Conservation (phyloP, 1,140 invertebrate species). For the Penaeus vannamei region DNA sequence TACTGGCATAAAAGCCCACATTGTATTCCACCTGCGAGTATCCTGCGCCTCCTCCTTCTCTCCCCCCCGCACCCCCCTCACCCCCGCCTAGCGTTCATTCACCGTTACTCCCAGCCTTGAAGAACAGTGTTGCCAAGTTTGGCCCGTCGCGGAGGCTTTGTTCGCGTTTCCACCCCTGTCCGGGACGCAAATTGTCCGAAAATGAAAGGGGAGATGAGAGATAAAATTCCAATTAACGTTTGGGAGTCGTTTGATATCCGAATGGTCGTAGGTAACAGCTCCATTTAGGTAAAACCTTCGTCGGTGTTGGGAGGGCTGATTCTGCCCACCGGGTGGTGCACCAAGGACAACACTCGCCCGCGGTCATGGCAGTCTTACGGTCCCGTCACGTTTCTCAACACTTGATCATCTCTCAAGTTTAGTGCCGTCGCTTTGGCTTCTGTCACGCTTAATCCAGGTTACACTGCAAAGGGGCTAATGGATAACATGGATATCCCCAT, state of each 20-base stretch:
- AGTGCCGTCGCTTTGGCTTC: neutral
- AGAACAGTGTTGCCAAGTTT: constrained; percentile 51
- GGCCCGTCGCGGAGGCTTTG: no score
- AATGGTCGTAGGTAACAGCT: no score
- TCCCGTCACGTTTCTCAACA: constrained; percentile 56
- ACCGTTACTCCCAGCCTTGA: constrained; percentile 63
- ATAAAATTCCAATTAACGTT: no score
- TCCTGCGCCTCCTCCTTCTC: constrained; percentile 34
- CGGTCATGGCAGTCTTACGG: constrained; percentile 54
- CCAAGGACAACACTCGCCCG: constrained; percentile 59
- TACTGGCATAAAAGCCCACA: constrained; percentile 21
- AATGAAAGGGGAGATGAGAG: no score
- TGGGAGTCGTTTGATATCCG: no score
- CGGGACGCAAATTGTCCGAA: no score
- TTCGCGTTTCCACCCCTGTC: neutral
- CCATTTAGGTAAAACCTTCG: neutral
- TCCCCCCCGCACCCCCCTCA: constrained; percentile 5
- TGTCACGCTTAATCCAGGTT: neutral
- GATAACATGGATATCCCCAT: neutral
- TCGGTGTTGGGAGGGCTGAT: constrained; percentile 7
- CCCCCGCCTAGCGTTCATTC: constrained; percentile 56
- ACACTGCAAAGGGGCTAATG: neutral
- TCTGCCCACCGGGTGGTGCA: constrained; percentile 7
- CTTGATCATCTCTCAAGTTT: neutral
- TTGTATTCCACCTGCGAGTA: constrained; percentile 57